These are phyloP conservation scores for Rhabdornis inornatus DNA, from an alignment of 2,113 vertebrate species.

Conservation along the genomic window DNA sequence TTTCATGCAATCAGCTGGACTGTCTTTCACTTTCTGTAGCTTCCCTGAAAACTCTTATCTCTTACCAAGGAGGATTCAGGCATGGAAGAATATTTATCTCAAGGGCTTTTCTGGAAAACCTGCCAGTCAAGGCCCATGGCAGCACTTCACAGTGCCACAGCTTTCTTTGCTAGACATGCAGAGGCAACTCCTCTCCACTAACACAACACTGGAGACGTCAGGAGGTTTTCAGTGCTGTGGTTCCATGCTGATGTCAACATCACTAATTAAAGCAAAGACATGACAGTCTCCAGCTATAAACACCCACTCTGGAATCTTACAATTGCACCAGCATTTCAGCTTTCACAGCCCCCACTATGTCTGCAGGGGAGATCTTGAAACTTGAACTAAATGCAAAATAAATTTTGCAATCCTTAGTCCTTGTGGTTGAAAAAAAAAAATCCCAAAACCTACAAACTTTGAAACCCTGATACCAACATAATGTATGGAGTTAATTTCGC, in stretches of 20 bases:
- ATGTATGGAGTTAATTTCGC: background rate
- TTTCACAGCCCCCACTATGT: background rate
- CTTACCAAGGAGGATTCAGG: background rate
- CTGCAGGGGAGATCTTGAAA: background rate
- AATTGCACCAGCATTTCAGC: background rate
- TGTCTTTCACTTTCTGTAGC: background rate
- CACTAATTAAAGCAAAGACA: background rate
- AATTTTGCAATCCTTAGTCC: background rate
- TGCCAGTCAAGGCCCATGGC: background rate
- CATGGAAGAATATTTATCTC: background rate
- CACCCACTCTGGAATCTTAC: background rate
- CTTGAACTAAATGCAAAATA: background rate
- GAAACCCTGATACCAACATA: background rate
- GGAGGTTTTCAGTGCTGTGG: background rate
- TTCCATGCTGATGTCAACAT: background rate
- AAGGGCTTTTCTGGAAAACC: background rate
- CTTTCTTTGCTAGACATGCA: background rate
- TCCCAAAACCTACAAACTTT: background rate
- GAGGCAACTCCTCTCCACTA: background rate
- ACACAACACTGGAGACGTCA: background rate
- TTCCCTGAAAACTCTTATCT: background rate
- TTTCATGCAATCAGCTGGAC: background rate
- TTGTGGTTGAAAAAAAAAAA: background rate
- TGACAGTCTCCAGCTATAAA: background rate
- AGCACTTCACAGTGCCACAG: background rate